A percentile compares a stretch with the other conserved stretches of the same genome.
Evolutionary conservation across 2,113 vertebrate species (phyloP).

Genomic region (Chloebia gouldiae): DNA sequence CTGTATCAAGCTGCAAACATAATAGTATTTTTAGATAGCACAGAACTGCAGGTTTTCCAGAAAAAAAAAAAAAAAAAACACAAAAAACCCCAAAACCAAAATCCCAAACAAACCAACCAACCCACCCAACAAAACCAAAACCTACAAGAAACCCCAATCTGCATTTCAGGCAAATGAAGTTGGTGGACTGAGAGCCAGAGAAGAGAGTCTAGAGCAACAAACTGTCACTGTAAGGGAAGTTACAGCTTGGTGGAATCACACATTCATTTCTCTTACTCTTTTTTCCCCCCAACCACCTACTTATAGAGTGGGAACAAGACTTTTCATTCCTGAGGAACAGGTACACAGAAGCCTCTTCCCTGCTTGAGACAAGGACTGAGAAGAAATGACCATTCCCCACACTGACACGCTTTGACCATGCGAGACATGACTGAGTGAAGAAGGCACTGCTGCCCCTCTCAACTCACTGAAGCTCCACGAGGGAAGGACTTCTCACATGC

Average conservation of each 20-base stretch:
- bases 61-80: not conserved
- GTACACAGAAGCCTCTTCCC: not conserved
- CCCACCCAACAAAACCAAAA: not conserved
- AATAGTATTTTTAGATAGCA: not conserved
- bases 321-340: not conserved
- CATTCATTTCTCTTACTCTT: not conserved
- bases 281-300: accelerated
- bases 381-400: not conserved
- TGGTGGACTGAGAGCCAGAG: not conserved
- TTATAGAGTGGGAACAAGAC: not conserved
- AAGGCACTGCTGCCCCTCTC: not conserved
- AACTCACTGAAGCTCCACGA: not conserved
- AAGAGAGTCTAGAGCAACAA: not conserved
- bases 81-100: too few relatives aligned
- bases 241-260: not conserved
- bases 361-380: not conserved
- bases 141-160: not conserved
- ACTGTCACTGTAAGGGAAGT: not conserved
- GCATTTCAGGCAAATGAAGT: not conserved
- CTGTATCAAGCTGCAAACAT: not conserved
- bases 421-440: accelerated
- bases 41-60: not conserved
- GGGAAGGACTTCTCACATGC: not conserved
- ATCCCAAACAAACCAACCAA: not conserved
- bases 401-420: not conserved